phyloP scores from a whole-genome alignment of 2,113 vertebrate species.

The Lycaon pictus region DNA sequence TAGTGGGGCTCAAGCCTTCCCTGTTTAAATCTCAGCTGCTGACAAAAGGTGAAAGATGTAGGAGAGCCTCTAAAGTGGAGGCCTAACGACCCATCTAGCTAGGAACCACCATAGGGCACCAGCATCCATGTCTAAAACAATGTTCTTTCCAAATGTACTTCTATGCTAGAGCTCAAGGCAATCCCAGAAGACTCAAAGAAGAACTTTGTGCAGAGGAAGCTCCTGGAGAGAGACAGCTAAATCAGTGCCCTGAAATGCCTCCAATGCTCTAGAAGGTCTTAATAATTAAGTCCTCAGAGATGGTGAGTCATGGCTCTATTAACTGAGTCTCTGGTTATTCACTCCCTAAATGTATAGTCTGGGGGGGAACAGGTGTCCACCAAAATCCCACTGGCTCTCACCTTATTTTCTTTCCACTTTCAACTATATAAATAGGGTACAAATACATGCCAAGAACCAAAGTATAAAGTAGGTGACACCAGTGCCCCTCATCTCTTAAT shows the following conservation, averaged over 20 bases:
- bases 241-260: not conserved
- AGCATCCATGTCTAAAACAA: not conserved
- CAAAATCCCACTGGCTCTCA: not conserved
- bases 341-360: not conserved
- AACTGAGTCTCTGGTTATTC: not conserved
- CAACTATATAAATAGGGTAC: not conserved
- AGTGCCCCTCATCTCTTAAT: not conserved
- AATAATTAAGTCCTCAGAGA: not conserved
- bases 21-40: not conserved
- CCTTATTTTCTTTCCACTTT: conserved; percentile 4
- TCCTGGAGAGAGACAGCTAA: not conserved
- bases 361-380: too few relatives aligned
- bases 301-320: not conserved
- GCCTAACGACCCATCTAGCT: not conserved
- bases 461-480: not conserved
- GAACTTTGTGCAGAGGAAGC: not conserved
- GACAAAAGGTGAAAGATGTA: not conserved
- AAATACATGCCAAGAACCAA: not conserved
- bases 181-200: not conserved
- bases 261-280: not conserved
- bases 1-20: not conserved
- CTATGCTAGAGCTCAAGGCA: not conserved
- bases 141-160: not conserved
- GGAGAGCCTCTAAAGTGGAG: not conserved
- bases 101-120: not conserved